Percentiles rank a stretch among this genome's conserved stretches.
phyloP scores from a whole-genome alignment of 1,140 invertebrate species.

The Melipona quadrifasciata region DNA sequence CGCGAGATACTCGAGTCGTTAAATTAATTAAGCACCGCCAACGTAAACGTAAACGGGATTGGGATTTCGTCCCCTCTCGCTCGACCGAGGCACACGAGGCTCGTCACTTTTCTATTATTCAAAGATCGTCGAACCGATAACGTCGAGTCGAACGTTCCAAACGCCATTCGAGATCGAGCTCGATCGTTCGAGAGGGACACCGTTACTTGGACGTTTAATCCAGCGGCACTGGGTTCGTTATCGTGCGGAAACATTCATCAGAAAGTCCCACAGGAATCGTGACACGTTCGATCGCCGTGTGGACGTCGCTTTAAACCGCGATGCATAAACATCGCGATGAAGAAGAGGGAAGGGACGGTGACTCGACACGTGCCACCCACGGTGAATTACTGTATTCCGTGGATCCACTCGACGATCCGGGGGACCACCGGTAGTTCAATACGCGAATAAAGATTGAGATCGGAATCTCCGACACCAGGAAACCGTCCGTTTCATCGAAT shows the following conservation, averaged over 20 bases:
- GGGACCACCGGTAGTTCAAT: conserved; percentile 27
- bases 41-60: too few species aligned
- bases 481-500: conserved; percentile 37
- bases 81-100: too few species aligned
- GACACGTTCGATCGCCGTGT: conserved; percentile 41
- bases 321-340: conserved; percentile 47
- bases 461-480: conserved; percentile 29
- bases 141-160: neutral
- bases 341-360: conserved; percentile 57
- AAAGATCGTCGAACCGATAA: neutral
- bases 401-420: conserved; percentile 42
- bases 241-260: conserved; percentile 15
- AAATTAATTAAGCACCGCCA: neutral
- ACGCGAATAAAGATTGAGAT: conserved; percentile 30
- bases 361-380: conserved; percentile 67
- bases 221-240: conserved; percentile 5
- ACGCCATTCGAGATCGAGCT: neutral
- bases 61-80: too few species aligned
- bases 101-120: neutral
- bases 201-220: neutral
- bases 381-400: conserved; percentile 70
- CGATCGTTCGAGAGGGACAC: neutral
- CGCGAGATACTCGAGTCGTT: neutral
- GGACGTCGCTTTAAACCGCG: conserved; percentile 58
- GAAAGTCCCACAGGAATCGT: neutral